phyloP scores from a whole-genome alignment of 2,113 vertebrate species.

The Centrocercus urophasianus region DNA sequence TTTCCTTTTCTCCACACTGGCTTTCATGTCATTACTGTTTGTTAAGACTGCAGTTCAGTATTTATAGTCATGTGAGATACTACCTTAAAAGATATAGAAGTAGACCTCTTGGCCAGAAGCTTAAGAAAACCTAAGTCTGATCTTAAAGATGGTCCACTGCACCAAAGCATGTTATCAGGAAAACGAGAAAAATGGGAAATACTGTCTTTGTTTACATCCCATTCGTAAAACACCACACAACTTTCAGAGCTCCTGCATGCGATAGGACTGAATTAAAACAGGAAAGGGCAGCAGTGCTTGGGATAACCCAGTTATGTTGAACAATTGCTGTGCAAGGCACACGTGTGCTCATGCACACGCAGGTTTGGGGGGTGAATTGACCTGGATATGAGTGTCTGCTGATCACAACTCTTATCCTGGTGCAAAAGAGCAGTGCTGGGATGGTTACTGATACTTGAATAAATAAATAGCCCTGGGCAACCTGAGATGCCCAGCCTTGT shows the following conservation, averaged over 20 bases:
- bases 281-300: neutral
- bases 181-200: neutral
- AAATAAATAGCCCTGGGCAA: too few relatives aligned
- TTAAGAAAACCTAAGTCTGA: neutral
- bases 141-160: neutral
- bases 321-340: neutral
- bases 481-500: neutral
- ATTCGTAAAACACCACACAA: accelerated
- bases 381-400: neutral
- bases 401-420: neutral
- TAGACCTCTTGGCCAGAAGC: neutral
- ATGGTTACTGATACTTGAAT: neutral
- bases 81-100: neutral
- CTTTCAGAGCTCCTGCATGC: neutral
- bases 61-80: neutral
- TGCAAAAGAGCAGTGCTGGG: neutral
- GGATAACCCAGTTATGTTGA: neutral
- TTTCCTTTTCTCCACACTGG: neutral
- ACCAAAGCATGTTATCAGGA: neutral
- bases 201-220: neutral
- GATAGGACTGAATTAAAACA: neutral
- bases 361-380: neutral
- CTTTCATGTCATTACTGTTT: neutral
- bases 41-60: neutral
- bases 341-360: accelerated